A percentile compares a stretch with the other conserved stretches of the same genome.
Conservation (phyloP, 2,888 invertebrate species). For the Eudemis profundana region DNA sequence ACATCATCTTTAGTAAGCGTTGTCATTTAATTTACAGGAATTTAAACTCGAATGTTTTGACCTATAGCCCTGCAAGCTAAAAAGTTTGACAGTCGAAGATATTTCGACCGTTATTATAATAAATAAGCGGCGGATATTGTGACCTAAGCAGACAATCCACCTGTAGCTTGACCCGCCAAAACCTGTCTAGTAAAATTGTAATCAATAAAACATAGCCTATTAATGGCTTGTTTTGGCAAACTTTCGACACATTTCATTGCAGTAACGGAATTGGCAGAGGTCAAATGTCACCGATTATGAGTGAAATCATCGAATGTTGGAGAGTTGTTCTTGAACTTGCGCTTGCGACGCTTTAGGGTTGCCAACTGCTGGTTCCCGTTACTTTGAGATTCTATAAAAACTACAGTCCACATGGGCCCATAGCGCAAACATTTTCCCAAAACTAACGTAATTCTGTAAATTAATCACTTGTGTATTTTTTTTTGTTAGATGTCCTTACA, state of each 20-base stretch:
- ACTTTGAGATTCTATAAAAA: neutral
- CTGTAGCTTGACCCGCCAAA: conserved; percentile 4
- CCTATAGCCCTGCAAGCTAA: no score
- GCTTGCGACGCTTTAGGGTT: conserved; percentile 23
- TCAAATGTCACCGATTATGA: conserved; percentile 66
- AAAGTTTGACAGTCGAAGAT: no score
- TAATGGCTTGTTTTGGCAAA: conserved; percentile 45
- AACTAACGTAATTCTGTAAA: no score
- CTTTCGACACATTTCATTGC: conserved; percentile 46
- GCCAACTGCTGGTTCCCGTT: neutral
- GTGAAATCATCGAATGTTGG: conserved; percentile 60
- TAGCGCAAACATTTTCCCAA: no score
- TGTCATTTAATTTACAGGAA: no score
- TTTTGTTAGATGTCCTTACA: no score
- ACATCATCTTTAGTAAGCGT: no score
- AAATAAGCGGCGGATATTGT: neutral
- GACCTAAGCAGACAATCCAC: neutral
- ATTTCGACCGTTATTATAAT: neutral
- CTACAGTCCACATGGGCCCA: no score
- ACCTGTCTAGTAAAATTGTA: conserved; percentile 1
- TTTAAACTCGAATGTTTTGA: no score
- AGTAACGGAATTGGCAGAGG: conserved; percentile 56
- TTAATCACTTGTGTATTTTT: no score
- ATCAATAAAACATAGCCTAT: conserved; percentile 10
- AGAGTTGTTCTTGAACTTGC: conserved; percentile 74